Conservation (phyloP, 1,140 invertebrate genomes). For the Propsilocerus akamusi region DNA sequence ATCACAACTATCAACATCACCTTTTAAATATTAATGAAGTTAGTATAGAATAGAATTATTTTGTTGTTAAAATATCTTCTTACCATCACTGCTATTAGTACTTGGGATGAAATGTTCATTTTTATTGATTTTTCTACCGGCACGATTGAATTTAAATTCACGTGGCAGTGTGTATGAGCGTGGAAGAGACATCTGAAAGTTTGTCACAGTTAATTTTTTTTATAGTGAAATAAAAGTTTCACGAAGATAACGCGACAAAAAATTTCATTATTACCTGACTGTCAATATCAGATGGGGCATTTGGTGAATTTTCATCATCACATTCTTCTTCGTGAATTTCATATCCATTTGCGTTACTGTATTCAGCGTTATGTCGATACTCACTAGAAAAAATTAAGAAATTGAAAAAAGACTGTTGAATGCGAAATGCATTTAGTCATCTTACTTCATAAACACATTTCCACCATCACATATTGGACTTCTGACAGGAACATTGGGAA, state of each 20-base stretch:
- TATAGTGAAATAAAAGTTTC: neutral
- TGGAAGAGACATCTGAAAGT: slow-evolving; percentile 47
- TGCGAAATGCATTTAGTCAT: neutral
- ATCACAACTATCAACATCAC: slow-evolving; percentile 45
- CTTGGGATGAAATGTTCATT: slow-evolving; percentile 50
- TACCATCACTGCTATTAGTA: slow-evolving; percentile 71
- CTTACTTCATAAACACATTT: neutral
- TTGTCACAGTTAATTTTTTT: neutral
- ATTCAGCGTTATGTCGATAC: neutral
- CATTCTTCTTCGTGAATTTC: neutral
- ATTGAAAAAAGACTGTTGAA: neutral
- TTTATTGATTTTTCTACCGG: slow-evolving; percentile 22
- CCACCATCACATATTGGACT: neutral
- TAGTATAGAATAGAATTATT: slow-evolving; percentile 5
- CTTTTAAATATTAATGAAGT: slow-evolving; percentile 13
- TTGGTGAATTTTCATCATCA: neutral
- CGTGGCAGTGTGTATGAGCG: slow-evolving; percentile 66
- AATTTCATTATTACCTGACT: slow-evolving; percentile 30
- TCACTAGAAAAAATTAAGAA: neutral
- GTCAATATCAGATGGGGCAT: slow-evolving; percentile 39
- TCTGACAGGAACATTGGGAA: neutral
- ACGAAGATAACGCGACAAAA: neutral
- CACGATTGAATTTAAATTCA: slow-evolving; percentile 63
- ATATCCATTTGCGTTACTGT: neutral
- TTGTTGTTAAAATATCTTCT: slow-evolving; percentile 10